A percentile compares a stretch with the other conserved stretches of the same genome.
Evolutionary conservation across 2,797 vertebrate genomes (phyloP).

Genomic region (Allobates femoralis): DNA sequence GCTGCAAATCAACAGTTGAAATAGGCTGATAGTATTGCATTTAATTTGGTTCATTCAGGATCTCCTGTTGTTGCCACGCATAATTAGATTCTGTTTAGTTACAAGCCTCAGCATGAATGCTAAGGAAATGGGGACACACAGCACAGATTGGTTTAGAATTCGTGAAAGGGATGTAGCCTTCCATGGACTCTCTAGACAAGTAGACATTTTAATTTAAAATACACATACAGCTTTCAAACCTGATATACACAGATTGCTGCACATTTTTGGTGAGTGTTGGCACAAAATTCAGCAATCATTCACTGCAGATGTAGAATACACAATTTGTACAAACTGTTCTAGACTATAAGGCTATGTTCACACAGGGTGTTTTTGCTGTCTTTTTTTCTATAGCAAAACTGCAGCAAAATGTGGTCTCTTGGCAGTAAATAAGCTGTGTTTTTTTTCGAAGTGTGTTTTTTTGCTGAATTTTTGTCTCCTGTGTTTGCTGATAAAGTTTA

Average conservation of each 20-base stretch:
- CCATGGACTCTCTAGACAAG: slow-evolving; percentile 8
- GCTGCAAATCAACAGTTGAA: slow-evolving; percentile 59
- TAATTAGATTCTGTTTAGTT: slow-evolving; percentile 61
- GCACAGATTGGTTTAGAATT: slow-evolving; percentile 34
- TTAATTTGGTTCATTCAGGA: slow-evolving; percentile 63
- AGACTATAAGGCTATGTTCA: background rate
- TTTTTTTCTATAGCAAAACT: too few relatives aligned
- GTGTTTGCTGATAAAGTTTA: too few relatives aligned
- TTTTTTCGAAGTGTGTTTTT: too few relatives aligned
- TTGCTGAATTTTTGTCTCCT: too few relatives aligned
- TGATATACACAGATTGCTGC: background rate
- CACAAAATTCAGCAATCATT: background rate
- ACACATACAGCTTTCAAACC: slow-evolving; percentile 13
- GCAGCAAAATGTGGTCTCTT: too few relatives aligned
- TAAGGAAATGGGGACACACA: slow-evolving; percentile 53
- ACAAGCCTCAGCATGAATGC: slow-evolving; percentile 56
- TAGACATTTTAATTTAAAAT: slow-evolving; percentile 16
- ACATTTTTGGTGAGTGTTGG: slow-evolving; percentile 4
- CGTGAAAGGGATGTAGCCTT: slow-evolving; percentile 32
- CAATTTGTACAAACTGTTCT: background rate
- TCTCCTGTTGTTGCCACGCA: slow-evolving; percentile 57
- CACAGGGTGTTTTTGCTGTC: too few relatives aligned
- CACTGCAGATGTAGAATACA: background rate
- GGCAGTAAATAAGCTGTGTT: too few relatives aligned
- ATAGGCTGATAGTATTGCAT: slow-evolving; percentile 60